Evolutionary conservation across 2,888 invertebrate genomes (phyloP).

Genomic region (Tigriopus californicus): DNA sequence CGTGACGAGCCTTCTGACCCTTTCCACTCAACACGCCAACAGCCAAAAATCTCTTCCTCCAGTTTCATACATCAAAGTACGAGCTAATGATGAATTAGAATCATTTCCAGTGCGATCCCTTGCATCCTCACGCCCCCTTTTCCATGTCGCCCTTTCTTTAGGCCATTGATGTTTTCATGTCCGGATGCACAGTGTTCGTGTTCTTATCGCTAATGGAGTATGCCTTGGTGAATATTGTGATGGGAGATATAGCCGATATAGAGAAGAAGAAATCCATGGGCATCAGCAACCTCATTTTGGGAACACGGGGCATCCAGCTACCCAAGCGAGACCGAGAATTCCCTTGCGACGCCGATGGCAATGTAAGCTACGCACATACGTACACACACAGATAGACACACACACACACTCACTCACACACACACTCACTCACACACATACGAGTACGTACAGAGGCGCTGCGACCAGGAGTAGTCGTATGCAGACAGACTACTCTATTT

Average conservation of each 20-base stretch:
- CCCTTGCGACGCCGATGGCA: too few relatives aligned
- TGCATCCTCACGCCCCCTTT: not conserved
- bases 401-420: too few relatives aligned
- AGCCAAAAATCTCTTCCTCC: constrained; percentile 28
- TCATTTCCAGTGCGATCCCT: too few relatives aligned
- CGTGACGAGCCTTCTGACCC: constrained; percentile 26
- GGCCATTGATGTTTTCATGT: constrained; percentile 32
- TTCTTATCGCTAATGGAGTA: constrained; percentile 31
- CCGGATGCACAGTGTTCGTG: constrained; percentile 31
- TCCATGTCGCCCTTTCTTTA: constrained; percentile 19
- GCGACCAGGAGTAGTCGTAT: too few relatives aligned
- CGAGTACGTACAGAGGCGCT: too few relatives aligned
- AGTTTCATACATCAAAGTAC: constrained; percentile 31
- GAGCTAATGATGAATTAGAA: too few relatives aligned
- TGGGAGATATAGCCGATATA: constrained; percentile 23
- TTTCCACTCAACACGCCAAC: constrained; percentile 27
- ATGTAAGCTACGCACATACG: too few relatives aligned
- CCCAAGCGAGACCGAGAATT: too few relatives aligned
- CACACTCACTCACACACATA: too few relatives aligned
- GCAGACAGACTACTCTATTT: too few relatives aligned
- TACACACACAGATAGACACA: too few relatives aligned
- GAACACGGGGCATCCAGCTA: not conserved
- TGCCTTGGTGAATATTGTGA: constrained; percentile 30
- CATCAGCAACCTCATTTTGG: constrained; percentile 9
- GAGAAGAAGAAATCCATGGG: constrained; percentile 13